Evolutionary conservation across 2,113 vertebrate genomes (phyloP).

Genomic region (Chunga burmeisteri): DNA sequence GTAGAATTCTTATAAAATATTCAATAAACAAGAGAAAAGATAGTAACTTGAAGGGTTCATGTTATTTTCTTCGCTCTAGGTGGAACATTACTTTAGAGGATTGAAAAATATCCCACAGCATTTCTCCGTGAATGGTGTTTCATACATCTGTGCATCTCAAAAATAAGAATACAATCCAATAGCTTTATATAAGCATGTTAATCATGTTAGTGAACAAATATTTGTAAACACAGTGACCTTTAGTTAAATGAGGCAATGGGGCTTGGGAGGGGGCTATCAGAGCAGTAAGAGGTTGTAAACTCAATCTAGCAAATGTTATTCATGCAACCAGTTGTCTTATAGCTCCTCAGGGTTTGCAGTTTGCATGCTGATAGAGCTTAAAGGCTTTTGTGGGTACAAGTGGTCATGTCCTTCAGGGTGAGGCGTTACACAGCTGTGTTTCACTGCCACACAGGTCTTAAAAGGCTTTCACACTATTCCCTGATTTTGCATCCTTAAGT

Average conservation of each 20-base stretch:
- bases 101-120: background rate
- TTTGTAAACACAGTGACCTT: background rate
- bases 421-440: background rate
- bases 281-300: background rate
- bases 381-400: background rate
- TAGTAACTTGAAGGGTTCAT: background rate
- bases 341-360: background rate
- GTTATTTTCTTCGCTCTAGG: background rate
- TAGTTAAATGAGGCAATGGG: fast-evolving
- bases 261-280: no score
- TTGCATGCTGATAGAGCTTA: fast-evolving
- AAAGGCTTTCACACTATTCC: background rate
- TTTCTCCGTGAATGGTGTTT: background rate
- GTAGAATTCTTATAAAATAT: conserved; percentile 48
- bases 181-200: background rate
- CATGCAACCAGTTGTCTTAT: background rate
- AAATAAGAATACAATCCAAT: background rate
- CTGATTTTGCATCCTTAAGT: background rate
- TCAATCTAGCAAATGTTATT: background rate
- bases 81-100: background rate
- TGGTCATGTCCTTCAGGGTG: background rate
- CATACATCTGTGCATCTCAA: background rate
- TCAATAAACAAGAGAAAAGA: background rate
- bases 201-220: background rate
- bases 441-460: background rate